Conservation (phyloP, 2,797 vertebrate genomes). For the Champsocephalus esox region DNA sequence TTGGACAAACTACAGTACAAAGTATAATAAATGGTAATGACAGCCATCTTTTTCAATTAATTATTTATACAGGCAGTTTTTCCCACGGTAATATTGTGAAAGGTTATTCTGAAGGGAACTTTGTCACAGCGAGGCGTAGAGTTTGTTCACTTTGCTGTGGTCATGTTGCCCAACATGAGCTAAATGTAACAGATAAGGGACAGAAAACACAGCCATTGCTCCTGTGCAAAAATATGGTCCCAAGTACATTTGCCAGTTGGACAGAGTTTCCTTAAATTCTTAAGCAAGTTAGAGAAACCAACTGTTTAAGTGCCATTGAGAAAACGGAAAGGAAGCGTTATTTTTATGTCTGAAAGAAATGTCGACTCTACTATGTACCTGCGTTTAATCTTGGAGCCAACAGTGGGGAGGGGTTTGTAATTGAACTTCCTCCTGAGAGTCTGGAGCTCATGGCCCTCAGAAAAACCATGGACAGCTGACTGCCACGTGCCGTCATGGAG, state of each 20-base stretch:
- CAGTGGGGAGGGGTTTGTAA: slow-evolving; percentile 87
- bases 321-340: neutral
- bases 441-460: slow-evolving; percentile 85
- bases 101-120: neutral
- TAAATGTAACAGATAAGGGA: neutral
- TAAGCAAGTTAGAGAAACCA: neutral
- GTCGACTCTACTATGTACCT: slow-evolving; percentile 80
- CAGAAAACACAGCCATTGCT: neutral
- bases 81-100: neutral
- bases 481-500: slow-evolving; percentile 96
- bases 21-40: no score
- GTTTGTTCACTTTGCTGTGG: neutral
- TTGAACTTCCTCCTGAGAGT: slow-evolving; percentile 89
- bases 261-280: no score
- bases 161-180: neutral
- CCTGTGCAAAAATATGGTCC: neutral
- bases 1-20: neutral
- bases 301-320: neutral
- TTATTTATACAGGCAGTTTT: no score
- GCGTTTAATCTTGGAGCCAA: slow-evolving; percentile 90
- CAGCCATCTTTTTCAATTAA: no score
- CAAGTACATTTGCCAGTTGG: neutral
- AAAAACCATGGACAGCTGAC: slow-evolving; percentile 91
- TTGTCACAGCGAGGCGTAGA: neutral
- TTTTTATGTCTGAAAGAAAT: neutral